These are phyloP conservation scores for Coenonympha glycerion DNA, from an alignment of 2,888 invertebrate species.

Conservation along the genomic window DNA sequence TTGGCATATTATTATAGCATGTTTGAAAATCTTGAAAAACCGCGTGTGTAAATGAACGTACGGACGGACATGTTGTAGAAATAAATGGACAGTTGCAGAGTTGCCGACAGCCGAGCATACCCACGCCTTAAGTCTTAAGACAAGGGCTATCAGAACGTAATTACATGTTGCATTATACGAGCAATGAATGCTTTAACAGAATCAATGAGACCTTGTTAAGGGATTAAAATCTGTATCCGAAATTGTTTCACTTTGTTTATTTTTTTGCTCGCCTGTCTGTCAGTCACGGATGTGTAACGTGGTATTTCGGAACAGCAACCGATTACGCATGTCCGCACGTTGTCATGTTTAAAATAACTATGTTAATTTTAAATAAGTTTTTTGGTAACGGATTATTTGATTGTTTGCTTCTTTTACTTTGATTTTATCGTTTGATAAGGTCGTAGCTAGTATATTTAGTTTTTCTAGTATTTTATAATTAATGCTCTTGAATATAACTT, in stretches of 20 bases:
- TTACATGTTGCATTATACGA: constrained; percentile 43
- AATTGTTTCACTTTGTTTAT: constrained; percentile 39
- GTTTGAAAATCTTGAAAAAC: background rate
- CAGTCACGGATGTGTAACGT: background rate
- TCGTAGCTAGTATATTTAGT: too few relatives aligned
- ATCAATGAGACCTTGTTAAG: constrained; percentile 46
- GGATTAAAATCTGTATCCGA: constrained; percentile 30
- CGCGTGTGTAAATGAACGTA: too few relatives aligned
- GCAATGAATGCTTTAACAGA: constrained; percentile 32
- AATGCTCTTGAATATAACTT: too few relatives aligned
- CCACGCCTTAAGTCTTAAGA: constrained; percentile 42
- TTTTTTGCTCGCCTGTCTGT: constrained; percentile 24
- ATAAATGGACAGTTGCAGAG: constrained; percentile 31
- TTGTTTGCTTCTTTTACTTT: too few relatives aligned
- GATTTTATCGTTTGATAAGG: too few relatives aligned
- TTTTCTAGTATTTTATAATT: too few relatives aligned
- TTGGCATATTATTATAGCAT: background rate
- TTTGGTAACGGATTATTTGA: too few relatives aligned
- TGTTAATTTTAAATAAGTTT: background rate
- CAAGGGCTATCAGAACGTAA: constrained; percentile 51
- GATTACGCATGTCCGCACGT: background rate
- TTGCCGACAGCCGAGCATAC: constrained; percentile 54
- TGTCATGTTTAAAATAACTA: background rate
- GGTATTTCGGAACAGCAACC: background rate
- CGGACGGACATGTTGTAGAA: constrained; percentile 4